These are phyloP conservation scores for Coremacera marginata DNA, from an alignment of 2,888 invertebrate genomes.

Conservation along the genomic window DNA sequence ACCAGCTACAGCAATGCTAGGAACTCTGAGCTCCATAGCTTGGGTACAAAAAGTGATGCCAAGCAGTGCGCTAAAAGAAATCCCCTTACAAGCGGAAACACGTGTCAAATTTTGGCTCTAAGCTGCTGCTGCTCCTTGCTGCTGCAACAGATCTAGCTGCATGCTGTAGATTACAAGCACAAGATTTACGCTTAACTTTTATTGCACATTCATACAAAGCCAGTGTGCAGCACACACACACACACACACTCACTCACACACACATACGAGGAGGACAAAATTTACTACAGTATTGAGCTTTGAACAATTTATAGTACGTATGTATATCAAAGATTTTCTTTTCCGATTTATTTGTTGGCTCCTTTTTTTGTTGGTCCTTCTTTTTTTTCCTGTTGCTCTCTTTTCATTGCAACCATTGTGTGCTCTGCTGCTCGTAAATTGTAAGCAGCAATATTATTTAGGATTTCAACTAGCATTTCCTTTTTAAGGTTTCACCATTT, in stretches of 20 bases:
- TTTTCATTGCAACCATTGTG: background rate
- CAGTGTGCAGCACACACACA: background rate
- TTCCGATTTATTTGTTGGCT: background rate
- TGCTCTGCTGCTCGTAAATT: constrained; percentile 55
- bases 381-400: background rate
- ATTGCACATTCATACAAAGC: constrained; percentile 11
- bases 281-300: background rate
- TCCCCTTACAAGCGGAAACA: constrained; percentile 26
- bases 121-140: background rate
- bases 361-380: background rate
- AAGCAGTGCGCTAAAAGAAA: background rate
- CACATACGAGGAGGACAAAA: background rate
- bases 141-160: background rate
- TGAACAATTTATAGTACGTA: background rate
- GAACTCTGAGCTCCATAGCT: no score
- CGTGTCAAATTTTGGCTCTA: constrained; percentile 23
- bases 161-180: background rate
- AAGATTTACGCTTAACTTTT: constrained; percentile 35
- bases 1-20: background rate
- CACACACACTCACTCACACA: background rate
- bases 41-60: no score
- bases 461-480: constrained; percentile 61
- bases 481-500: constrained; percentile 58
- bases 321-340: background rate
- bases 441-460: constrained; percentile 62